Evolutionary conservation across 2,797 vertebrate species (phyloP).

Genomic region (Phalanger gymnotis): DNA sequence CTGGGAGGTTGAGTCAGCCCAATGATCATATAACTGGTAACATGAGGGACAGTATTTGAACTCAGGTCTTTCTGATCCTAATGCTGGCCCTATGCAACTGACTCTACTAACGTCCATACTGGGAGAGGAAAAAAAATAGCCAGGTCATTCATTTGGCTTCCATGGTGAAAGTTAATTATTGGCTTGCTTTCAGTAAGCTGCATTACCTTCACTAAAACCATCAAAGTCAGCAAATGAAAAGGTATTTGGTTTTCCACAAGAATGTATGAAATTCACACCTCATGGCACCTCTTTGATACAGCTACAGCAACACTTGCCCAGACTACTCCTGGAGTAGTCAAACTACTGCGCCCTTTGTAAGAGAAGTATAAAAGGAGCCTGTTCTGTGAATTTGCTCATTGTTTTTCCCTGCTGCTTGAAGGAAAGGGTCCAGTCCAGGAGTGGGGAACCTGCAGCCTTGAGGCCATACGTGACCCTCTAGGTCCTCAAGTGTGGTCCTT

Average conservation of each 20-base stretch:
- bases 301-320: neutral
- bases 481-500: too few relatives aligned
- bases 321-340: neutral
- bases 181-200: neutral
- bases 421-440: neutral
- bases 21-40: neutral
- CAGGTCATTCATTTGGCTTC: neutral
- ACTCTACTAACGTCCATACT: neutral
- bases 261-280: neutral
- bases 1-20: neutral
- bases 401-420: neutral
- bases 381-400: neutral
- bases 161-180: neutral
- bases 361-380: neutral
- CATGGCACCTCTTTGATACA: neutral
- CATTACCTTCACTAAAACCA: neutral
- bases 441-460: too few relatives aligned
- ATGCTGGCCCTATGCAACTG: neutral
- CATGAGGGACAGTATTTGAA: neutral
- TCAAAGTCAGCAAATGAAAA: neutral
- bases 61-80: neutral
- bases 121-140: neutral
- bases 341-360: neutral
- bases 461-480: too few relatives aligned
- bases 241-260: neutral